These are phyloP conservation scores for Alouatta palliata DNA, from an alignment of 2,113 vertebrate genomes.

Conservation along the genomic window DNA sequence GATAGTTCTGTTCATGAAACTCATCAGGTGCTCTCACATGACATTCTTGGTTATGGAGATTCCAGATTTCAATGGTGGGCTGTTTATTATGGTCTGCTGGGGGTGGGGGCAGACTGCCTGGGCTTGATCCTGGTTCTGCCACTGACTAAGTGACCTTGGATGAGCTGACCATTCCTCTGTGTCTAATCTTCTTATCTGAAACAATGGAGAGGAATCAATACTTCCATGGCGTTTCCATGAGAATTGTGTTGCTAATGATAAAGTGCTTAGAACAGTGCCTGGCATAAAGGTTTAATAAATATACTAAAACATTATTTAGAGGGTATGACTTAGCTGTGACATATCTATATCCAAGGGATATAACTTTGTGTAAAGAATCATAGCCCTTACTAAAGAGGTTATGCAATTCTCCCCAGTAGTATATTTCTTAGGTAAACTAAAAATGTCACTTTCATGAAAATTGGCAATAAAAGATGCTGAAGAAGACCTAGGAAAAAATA, in stretches of 20 bases:
- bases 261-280: not conserved
- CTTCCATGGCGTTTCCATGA: not conserved
- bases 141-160: not conserved
- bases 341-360: not conserved
- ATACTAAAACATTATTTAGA: not conserved
- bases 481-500: not conserved
- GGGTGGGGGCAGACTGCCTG: not conserved
- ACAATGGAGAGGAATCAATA: not conserved
- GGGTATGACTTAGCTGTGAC: not conserved
- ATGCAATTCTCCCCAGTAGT: not conserved
- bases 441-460: not conserved
- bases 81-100: not conserved
- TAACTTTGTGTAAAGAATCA: not conserved
- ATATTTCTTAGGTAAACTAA: not conserved
- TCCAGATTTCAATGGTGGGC: fast-evolving
- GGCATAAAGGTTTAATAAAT: not conserved
- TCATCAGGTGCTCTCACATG: fast-evolving
- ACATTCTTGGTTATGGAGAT: fast-evolving
- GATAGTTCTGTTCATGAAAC: not conserved
- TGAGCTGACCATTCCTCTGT: not conserved
- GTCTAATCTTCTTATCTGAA: not conserved
- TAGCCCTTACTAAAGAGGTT: not conserved
- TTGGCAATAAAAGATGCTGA: not conserved
- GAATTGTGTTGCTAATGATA: not conserved
- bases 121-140: not conserved